Evolutionary conservation across 2,888 invertebrate species (phyloP), one percentile per base, ranked within the genome.

Genomic region (Camptogramma bilineatum): DNA sequence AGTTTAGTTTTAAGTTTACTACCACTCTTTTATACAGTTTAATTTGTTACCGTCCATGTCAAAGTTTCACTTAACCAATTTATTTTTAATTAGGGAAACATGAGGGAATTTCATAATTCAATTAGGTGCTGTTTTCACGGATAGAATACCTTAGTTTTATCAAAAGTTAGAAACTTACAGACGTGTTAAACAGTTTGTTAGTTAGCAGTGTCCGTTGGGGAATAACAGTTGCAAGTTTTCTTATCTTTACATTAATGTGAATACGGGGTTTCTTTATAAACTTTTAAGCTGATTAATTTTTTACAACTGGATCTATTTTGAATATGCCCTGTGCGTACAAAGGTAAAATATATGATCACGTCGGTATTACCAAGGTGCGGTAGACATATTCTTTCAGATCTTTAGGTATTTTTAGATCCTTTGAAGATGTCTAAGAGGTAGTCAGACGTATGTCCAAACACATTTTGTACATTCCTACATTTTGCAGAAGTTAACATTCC

Each of bases 131-230:
- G 39, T 56, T 55, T 62, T 66, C 58, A 52, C 47, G 21, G 31
- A 59, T 48, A 54, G 47, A 42, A 51, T 48, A 21, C 13, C 47
- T 47, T 52, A 55, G 63, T 59, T 58, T 50, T 63, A 63, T 44
- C 10, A 50, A 52, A 60, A 66, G 51, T 51, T 28, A 2, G 7
- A 48, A 56, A 53, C 56, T 66, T 57, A 57, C 28, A 28, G 28
- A 28, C 13, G 34, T 39, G 53, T 34, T 52, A 28, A 28, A 24
- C 31, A 34, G 31, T 34, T 57, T 18, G 13, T 53, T 21, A 13
- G 18, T 53, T 39, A 7, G 28, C 54, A 18, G n/a, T 55, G 34
- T 61, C 61, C 54, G 28, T 44, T 42, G 51, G 61, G 59, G 55
- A 55, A 53, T 52, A 28, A 5, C 13, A 18, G n/a, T 7, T 42